phyloP scores from a whole-genome alignment of 2,797 vertebrate genomes.

The Rhynchonycteris naso region DNA sequence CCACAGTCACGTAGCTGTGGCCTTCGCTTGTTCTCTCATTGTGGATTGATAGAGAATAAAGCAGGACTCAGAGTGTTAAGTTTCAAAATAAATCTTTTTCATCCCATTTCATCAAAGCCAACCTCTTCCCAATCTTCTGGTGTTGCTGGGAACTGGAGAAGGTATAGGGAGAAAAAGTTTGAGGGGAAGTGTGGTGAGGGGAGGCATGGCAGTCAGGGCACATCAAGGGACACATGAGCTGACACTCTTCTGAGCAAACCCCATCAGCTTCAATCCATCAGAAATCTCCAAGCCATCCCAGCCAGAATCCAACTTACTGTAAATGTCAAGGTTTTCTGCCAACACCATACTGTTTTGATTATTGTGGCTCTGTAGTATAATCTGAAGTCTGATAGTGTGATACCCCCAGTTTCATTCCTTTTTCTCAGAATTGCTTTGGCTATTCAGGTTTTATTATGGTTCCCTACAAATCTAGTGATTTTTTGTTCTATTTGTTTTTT shows the following conservation, averaged over 20 bases:
- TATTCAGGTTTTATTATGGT: too few relatives aligned
- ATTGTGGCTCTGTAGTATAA: too few relatives aligned
- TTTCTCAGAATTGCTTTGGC: too few relatives aligned
- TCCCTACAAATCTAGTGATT: too few relatives aligned
- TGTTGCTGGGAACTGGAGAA: constrained; percentile 73
- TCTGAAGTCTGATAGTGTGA: too few relatives aligned
- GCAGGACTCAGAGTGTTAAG: constrained; percentile 86
- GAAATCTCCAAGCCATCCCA: constrained; percentile 95
- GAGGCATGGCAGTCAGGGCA: constrained; percentile 45
- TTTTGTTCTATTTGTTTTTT: too few relatives aligned
- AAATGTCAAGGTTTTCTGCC: too few relatives aligned
- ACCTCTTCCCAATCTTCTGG: constrained; percentile 83
- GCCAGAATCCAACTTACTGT: constrained; percentile 83
- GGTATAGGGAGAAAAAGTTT: neutral
- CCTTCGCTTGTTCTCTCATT: constrained; percentile 83
- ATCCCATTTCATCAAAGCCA: constrained; percentile 84
- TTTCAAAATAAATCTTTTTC: constrained; percentile 73
- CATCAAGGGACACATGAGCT: constrained; percentile 87
- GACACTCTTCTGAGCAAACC: constrained; percentile 96
- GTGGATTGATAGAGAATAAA: constrained; percentile 88
- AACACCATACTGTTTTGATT: too few relatives aligned
- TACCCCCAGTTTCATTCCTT: too few relatives aligned
- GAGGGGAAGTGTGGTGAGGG: neutral
- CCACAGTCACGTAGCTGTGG: constrained; percentile 84
- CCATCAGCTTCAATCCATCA: constrained; percentile 96